phyloP scores from a whole-genome alignment of 1,140 invertebrate genomes.

The Psilanteris sp. region DNA sequence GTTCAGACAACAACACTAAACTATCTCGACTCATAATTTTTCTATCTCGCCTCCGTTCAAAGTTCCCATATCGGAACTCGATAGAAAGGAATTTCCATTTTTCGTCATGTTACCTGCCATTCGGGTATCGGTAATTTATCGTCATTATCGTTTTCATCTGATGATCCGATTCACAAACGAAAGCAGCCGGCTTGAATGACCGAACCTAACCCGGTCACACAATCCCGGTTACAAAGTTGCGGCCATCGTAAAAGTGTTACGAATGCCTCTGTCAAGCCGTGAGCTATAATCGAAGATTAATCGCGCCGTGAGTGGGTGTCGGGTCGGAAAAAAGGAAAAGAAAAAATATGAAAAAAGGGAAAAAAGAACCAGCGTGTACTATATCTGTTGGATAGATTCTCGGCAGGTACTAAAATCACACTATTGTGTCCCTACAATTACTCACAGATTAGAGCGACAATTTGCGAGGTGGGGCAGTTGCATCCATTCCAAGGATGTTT shows the following conservation, averaged over 20 bases:
- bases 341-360: too few relatives aligned
- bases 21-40: too few relatives aligned
- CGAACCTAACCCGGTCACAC: conserved; percentile 46
- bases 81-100: conserved; percentile 47
- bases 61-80: conserved; percentile 1
- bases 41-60: neutral
- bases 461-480: conserved; percentile 47
- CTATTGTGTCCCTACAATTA: conserved; percentile 54
- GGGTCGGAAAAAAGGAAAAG: conserved; percentile 8
- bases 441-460: conserved; percentile 62
- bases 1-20: conserved; percentile 3
- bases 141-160: conserved; percentile 62
- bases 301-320: conserved; percentile 60
- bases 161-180: conserved; percentile 57
- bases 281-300: conserved; percentile 69
- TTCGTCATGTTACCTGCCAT: too few relatives aligned
- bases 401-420: conserved; percentile 34
- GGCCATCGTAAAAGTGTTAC: conserved; percentile 67
- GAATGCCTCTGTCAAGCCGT: too few relatives aligned
- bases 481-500: conserved; percentile 19
- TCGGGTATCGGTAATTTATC: conserved; percentile 60
- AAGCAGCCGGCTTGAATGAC: conserved; percentile 19
- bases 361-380: too few relatives aligned
- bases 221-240: conserved; percentile 51
- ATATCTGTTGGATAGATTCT: neutral